phyloP scores from a whole-genome alignment of 2,797 vertebrate species.

The Lophotriccus pileatus region DNA sequence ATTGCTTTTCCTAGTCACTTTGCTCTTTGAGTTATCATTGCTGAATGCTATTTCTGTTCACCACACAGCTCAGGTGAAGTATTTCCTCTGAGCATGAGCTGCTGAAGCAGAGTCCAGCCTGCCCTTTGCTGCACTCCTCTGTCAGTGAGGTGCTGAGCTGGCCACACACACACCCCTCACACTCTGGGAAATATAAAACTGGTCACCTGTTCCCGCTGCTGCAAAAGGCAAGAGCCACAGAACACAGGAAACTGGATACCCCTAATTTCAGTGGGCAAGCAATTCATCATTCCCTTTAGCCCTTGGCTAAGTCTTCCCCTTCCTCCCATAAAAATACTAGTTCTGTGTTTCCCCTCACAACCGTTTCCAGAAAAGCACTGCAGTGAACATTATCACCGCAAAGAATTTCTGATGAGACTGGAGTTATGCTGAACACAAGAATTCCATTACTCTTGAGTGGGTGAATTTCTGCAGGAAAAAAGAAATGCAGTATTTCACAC shows the following conservation, averaged over 20 bases:
- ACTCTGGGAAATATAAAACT: neutral
- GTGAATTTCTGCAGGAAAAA: neutral
- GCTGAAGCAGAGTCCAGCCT: neutral
- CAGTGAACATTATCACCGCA: neutral
- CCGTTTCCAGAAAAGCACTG: neutral
- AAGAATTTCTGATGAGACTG: neutral
- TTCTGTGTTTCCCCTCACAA: neutral
- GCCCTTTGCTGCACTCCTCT: neutral
- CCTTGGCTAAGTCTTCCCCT: neutral
- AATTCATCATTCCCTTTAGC: slow-evolving; percentile 2
- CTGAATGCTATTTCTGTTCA: neutral
- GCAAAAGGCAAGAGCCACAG: neutral
- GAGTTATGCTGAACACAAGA: neutral
- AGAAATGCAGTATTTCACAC: neutral
- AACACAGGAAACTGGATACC: neutral
- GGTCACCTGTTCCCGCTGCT: neutral
- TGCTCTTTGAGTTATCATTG: neutral
- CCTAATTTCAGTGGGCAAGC: slow-evolving; percentile 9
- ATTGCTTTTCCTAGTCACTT: neutral
- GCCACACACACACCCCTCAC: neutral
- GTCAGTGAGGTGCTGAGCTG: neutral
- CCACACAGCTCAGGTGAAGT: neutral
- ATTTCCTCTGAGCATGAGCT: neutral
- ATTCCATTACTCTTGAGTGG: neutral
- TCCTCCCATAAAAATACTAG: neutral